These are phyloP conservation scores for Clarias platycephalus DNA, from an alignment of 2,797 vertebrate genomes.

Conservation along the genomic window DNA sequence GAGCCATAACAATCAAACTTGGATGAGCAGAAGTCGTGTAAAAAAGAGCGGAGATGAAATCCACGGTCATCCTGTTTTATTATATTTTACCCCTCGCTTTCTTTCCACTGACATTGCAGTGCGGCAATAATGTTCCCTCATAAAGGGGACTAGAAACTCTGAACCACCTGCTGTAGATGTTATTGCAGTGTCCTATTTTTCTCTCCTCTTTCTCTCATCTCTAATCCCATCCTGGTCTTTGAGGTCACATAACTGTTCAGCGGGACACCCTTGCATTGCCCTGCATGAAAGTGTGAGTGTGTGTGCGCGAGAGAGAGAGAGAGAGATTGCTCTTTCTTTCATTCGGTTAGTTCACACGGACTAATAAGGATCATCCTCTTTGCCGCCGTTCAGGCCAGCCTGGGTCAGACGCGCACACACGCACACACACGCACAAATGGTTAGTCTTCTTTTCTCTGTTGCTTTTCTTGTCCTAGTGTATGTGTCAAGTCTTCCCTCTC, in stretches of 20 bases:
- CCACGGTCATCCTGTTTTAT: neutral
- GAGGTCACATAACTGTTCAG: slow-evolving; percentile 37
- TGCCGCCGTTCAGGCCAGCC: slow-evolving; percentile 64
- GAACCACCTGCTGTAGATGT: slow-evolving; percentile 45
- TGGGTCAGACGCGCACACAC: slow-evolving; percentile 49
- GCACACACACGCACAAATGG: neutral
- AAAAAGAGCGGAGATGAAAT: slow-evolving; percentile 28
- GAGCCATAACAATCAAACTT: slow-evolving; percentile 33
- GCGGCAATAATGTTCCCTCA: slow-evolving; percentile 30
- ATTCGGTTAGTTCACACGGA: slow-evolving; percentile 72
- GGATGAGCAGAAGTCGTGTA: slow-evolving; percentile 40
- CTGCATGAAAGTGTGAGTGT: slow-evolving; percentile 29
- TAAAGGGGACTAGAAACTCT: slow-evolving; percentile 23
- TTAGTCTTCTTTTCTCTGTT: neutral
- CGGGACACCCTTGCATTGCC: slow-evolving; percentile 2
- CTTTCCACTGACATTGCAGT: neutral
- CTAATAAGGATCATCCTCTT: slow-evolving; percentile 74
- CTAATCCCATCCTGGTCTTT: slow-evolving; percentile 36
- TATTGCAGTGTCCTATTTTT: slow-evolving; percentile 17
- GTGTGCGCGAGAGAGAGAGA: slow-evolving; percentile 36
- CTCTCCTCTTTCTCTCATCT: neutral
- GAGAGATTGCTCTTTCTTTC: slow-evolving; percentile 53
- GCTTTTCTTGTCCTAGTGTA: neutral
- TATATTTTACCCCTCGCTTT: neutral
- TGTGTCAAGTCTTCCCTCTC: neutral